Conservation (phyloP, 2,113 vertebrate genomes). For the Tragelaphus scriptus region DNA sequence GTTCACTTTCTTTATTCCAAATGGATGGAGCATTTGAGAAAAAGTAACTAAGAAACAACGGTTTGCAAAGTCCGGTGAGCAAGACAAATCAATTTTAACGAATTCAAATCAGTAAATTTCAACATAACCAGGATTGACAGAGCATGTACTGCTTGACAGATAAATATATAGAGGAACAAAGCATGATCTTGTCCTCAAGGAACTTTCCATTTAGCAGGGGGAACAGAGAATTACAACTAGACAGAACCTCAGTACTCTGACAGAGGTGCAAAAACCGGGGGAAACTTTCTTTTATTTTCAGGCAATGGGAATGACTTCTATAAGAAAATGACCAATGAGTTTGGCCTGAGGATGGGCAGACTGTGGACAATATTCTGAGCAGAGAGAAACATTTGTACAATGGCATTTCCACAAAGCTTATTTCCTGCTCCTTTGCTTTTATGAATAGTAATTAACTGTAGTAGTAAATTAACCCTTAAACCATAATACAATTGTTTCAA, state of each 20-base stretch:
- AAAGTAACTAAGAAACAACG: neutral
- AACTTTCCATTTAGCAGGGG: neutral
- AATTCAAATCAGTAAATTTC: neutral
- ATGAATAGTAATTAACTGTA: neutral
- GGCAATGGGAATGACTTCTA: neutral
- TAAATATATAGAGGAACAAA: neutral
- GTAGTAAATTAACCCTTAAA: neutral
- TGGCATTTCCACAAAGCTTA: neutral
- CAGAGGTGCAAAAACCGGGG: neutral
- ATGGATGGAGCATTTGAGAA: neutral
- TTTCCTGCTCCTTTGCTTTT: neutral
- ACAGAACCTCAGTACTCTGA: neutral
- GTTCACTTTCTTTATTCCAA: neutral
- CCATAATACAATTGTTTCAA: neutral
- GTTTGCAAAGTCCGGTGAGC: neutral
- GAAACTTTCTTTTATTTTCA: neutral
- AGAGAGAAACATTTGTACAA: neutral
- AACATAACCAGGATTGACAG: neutral
- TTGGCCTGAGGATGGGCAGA: neutral
- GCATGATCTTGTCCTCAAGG: neutral
- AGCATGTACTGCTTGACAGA: neutral
- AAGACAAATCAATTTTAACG: neutral
- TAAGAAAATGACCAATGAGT: neutral
- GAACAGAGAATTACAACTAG: neutral
- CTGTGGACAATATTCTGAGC: neutral